Conservation (phyloP, 2,888 invertebrate species). For the Ormia ochracea region DNA sequence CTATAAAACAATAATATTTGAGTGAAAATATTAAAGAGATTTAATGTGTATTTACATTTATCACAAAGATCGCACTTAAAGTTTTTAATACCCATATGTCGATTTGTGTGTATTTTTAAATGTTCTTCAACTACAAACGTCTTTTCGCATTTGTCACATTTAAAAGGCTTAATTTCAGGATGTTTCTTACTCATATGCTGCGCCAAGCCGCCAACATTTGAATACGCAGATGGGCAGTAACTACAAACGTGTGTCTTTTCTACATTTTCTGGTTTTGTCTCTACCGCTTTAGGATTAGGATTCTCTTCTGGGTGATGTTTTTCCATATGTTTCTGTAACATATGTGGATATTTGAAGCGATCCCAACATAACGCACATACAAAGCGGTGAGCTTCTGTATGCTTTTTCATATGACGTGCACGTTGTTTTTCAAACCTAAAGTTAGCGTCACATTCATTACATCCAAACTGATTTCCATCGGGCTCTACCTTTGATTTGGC, state of each 20-base stretch:
- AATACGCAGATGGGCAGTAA: constrained; percentile 54
- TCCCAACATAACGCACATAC: constrained; percentile 54
- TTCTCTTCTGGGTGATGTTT: constrained; percentile 57
- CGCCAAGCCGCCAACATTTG: constrained; percentile 55
- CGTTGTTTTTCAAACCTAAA: constrained; percentile 56
- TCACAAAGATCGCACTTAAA: constrained; percentile 58
- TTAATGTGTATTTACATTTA: constrained; percentile 43
- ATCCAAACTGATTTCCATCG: constrained; percentile 26
- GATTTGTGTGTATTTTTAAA: constrained; percentile 58
- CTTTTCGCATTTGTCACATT: constrained; percentile 56
- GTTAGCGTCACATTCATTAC: constrained; percentile 50
- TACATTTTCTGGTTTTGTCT: constrained; percentile 39
- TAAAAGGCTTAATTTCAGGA: constrained; percentile 53
- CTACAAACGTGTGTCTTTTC: constrained; percentile 54
- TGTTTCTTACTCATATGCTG: constrained; percentile 60
- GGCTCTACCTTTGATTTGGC: constrained; percentile 16
- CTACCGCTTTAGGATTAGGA: constrained; percentile 24
- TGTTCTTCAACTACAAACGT: constrained; percentile 59
- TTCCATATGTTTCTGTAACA: constrained; percentile 54
- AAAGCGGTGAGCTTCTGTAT: constrained; percentile 54
- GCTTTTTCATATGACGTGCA: constrained; percentile 49
- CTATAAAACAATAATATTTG: constrained; percentile 6
- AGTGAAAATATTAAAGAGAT: not conserved
- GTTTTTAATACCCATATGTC: constrained; percentile 58
- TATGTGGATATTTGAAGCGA: constrained; percentile 57